Base-by-base conservation (phyloP, 2,888 invertebrate genomes). In the Theretra japonica region DNA sequence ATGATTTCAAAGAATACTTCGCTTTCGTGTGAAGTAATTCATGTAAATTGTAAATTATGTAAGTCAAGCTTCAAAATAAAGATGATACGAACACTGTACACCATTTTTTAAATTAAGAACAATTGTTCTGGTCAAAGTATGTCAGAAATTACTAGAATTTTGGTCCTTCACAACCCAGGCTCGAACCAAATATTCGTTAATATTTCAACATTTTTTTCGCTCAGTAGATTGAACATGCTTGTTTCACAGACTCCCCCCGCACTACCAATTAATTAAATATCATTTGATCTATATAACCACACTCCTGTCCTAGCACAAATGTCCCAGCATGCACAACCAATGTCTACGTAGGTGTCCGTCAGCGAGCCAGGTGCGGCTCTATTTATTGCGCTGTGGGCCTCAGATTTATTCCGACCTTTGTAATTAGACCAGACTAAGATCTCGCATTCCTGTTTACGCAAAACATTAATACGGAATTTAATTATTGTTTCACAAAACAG, bases 381-480 rank as follows among this genome's bases (percentile, higher is more conserved):
- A 89, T 91, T 91, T 90, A 91, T 88, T 76, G 82, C 83, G 74
- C 80, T 83, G 87, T 88, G 87, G 87, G 85, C 85, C 75, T 71
- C 69, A 80, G 88, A 90, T 90, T 90, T 90, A 90, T 87, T 81
- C 79, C 82, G 77, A 76, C 75, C 79, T 74, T 80, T 78, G 76
- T 73, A 70, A 68, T 69, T 82, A 83, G 83, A 50, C 33, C 53
- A 65, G 25, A 56, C 33, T 71, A 41, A 56, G 33, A 65, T 71
- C 62, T 30, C 25, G 21, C 73, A 48, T 75, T 75, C 72, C 82
- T 81, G 83, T 72, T 75, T 60, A 72, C 59, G 19, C 68, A 60
- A 48, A 41, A 56, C 70, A 71, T 28, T 15, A 28, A 68, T 21
- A n/a, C 62, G 8, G 48, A 41, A 23, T 65, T 48, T 17, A 65